Conservation (phyloP, 2,888 invertebrate genomes). For the Sinodicranocentrus sp. region DNA sequence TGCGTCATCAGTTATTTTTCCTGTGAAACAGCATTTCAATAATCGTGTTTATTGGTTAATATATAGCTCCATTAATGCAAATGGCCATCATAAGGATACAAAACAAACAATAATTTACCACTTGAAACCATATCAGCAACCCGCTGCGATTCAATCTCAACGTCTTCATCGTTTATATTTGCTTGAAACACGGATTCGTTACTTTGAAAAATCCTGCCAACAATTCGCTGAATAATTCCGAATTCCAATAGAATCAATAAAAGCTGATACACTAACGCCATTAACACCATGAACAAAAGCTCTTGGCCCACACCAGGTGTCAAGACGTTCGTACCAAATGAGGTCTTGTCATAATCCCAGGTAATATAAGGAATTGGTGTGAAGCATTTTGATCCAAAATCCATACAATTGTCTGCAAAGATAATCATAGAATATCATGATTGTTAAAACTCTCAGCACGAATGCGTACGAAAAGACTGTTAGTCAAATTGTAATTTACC, state of each 20-base stretch:
- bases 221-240: slow-evolving; percentile 65
- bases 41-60: too few species aligned
- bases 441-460: too few species aligned
- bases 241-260: slow-evolving; percentile 71
- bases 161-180: slow-evolving; percentile 70
- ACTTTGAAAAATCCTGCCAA: slow-evolving; percentile 52
- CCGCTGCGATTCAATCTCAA: slow-evolving; percentile 58
- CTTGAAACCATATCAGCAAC: slow-evolving; percentile 40
- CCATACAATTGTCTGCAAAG: slow-evolving; percentile 65
- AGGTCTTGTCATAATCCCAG: slow-evolving; percentile 62
- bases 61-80: too few species aligned
- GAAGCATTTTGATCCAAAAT: slow-evolving; percentile 65
- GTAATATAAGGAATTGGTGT: slow-evolving; percentile 69
- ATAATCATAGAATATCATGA: not conserved
- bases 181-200: slow-evolving; percentile 51
- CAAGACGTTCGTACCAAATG: not conserved
- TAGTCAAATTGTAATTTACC: slow-evolving; percentile 59
- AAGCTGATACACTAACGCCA: slow-evolving; percentile 62
- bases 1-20: slow-evolving; percentile 66
- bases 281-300: slow-evolving; percentile 66
- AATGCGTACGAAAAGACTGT: not conserved
- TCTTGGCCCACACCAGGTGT: slow-evolving; percentile 68
- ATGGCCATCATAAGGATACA: too few species aligned
- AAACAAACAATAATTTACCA: too few species aligned
- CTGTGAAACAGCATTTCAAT: too few species aligned